A percentile compares a stretch with the other conserved stretches of the same genome.
Conservation (phyloP, 1,140 invertebrate genomes). For the Drosophila ironensis region DNA sequence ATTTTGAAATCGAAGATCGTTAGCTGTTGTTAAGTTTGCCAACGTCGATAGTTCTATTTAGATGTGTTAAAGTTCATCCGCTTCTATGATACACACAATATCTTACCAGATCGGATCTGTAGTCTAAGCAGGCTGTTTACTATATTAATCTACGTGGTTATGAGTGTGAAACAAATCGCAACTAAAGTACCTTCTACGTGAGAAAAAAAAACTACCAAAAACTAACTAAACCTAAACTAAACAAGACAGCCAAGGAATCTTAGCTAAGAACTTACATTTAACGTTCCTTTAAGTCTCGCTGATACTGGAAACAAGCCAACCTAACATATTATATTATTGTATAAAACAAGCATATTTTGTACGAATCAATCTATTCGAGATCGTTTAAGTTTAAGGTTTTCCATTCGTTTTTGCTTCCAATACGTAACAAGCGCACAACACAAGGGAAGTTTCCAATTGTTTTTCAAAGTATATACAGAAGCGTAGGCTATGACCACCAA, state of each 20-base stretch:
- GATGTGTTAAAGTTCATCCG: slow-evolving; percentile 54
- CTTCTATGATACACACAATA: slow-evolving; percentile 4
- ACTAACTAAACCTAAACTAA: slow-evolving; percentile 22
- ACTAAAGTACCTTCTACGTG: slow-evolving; percentile 70
- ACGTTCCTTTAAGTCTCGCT: slow-evolving; percentile 50
- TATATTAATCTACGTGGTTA: no score
- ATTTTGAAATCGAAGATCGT: slow-evolving; percentile 7
- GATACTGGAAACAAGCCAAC: slow-evolving; percentile 11
- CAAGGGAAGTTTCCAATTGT: slow-evolving; percentile 25
- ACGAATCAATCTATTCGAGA: slow-evolving; percentile 18
- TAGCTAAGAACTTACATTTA: slow-evolving; percentile 19
- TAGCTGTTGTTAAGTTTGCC: slow-evolving; percentile 66
- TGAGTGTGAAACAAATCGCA: slow-evolving; percentile 62
- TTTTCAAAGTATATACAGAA: slow-evolving; percentile 15
- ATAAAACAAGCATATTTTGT: slow-evolving; percentile 41
- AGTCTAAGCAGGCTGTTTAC: slow-evolving; percentile 14
- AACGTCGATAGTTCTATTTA: slow-evolving; percentile 39
- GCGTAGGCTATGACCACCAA: slow-evolving; percentile 3
- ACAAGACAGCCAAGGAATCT: slow-evolving; percentile 21
- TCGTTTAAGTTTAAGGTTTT: slow-evolving; percentile 17
- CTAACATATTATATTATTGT: no score
- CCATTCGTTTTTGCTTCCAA: slow-evolving; percentile 37
- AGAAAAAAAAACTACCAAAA: slow-evolving; percentile 38
- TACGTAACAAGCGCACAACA: slow-evolving; percentile 11
- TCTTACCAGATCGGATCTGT: slow-evolving; percentile 12